These are phyloP conservation scores for Ranitomeya imitator DNA, from an alignment of 2,113 vertebrate species.

Conservation along the genomic window DNA sequence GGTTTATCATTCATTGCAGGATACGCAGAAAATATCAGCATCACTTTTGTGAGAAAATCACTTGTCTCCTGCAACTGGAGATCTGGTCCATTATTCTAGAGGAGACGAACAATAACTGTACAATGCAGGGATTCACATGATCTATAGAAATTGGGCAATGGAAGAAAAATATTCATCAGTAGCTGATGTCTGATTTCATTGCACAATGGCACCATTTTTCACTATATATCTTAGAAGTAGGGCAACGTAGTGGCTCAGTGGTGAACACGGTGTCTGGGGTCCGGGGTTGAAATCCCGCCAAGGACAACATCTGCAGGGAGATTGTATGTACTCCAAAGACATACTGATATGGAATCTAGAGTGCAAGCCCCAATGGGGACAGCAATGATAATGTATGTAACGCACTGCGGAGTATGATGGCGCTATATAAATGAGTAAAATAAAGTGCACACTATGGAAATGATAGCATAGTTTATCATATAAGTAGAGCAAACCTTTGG, in stretches of 20 bases:
- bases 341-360: too few relatives aligned
- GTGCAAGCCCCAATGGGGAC: too few relatives aligned
- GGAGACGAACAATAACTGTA: background rate
- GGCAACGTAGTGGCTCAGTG: too few relatives aligned
- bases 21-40: background rate
- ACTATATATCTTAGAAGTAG: background rate
- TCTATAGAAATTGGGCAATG: background rate
- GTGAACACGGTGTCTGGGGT: too few relatives aligned
- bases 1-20: constrained; percentile 11
- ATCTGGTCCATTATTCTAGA: background rate
- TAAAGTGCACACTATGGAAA: background rate
- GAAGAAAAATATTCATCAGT: background rate
- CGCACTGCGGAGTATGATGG: too few relatives aligned
- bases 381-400: too few relatives aligned
- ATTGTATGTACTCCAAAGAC: too few relatives aligned
- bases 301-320: too few relatives aligned
- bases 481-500: too few relatives aligned
- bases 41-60: background rate
- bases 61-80: background rate
- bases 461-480: background rate
- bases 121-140: background rate
- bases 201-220: background rate
- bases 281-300: too few relatives aligned
- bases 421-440: too few relatives aligned
- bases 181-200: background rate